Evolutionary conservation across 2,113 vertebrate species (phyloP).

Genomic region (Orientallactaga bullata): DNA sequence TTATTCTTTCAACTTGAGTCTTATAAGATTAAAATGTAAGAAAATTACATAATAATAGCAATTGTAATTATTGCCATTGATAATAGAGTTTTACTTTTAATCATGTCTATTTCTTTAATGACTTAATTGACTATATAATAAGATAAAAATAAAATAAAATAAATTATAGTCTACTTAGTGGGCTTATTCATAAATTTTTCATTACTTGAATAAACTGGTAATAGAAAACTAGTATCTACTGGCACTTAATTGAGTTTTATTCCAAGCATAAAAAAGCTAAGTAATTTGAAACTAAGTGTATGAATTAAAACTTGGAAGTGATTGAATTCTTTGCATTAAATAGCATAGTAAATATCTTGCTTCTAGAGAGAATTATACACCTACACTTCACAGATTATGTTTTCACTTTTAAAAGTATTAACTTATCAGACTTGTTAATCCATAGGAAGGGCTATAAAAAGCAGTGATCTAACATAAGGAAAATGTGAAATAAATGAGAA

Average conservation of each 20-base stretch:
- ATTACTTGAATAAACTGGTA: slow-evolving; percentile 56
- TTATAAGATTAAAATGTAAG: not conserved
- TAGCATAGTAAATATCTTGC: not conserved
- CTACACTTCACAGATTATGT: not conserved
- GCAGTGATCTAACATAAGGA: not conserved
- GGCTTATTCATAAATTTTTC: slow-evolving; percentile 75
- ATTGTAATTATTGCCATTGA: not conserved
- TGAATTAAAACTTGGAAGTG: not conserved
- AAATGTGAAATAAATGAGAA: not conserved
- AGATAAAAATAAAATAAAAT: slow-evolving; percentile 72
- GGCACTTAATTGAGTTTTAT: slow-evolving; percentile 29
- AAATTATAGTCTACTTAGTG: slow-evolving; percentile 72
- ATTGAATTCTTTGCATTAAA: not conserved
- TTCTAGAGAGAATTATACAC: not conserved
- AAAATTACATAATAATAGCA: not conserved
- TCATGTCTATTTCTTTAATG: slow-evolving; percentile 34
- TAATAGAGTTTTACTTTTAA: not conserved
- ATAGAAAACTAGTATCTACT: not conserved
- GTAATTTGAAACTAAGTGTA: slow-evolving; percentile 34
- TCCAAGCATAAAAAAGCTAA: slow-evolving; percentile 3
- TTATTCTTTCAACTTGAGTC: not conserved
- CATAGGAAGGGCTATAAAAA: not conserved
- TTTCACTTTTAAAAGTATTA: not conserved
- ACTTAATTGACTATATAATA: slow-evolving; percentile 72
- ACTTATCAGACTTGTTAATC: not conserved